Base-by-base conservation (phyloP, 1,140 invertebrate genomes). In the Armadillidium nasatum region DNA sequence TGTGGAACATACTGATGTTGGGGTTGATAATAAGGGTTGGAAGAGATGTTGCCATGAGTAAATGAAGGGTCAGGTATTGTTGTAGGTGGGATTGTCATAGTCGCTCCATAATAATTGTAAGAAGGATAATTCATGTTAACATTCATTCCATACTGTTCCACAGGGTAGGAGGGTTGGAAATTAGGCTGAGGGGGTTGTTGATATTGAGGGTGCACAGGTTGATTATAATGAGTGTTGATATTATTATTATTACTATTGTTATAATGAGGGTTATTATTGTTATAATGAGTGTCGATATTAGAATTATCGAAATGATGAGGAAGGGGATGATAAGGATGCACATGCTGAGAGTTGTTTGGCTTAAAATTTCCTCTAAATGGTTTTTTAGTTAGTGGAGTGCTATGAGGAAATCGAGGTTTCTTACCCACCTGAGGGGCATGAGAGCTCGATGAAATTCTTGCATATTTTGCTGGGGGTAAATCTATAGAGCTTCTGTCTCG, bases 351-450 rank as follows among this genome's bases (percentile, higher is more conserved):
- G 50, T 1, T 2, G 11, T 13, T 60, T 60, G 1, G 50, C 50
- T 60, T 60, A 13, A 60, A 19, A 15, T 60, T 60, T 13, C 50
- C 50, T 60, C 19, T 13, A 60, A 60, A 60, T 15, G 50, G 19
- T 60, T 60, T 60, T 60, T 60, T 60, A 19, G 50, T 60, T 60
- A 60, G 50, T 19, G 50, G 50, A 19, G 50, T 33, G 33, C 33
- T 60, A 60, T 60, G 50, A 60, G 50, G 50, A 60, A 60, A 19
- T 15, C 11, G 50, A 60, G 50, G 50, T 13, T 60, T 60, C 50
- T 60, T 72, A 78, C 79, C 76, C 77, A 80, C 79, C 79, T 80
- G 79, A 71, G 81, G 79, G 74, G 79, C 70, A 66, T 71, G 44
- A 43, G 76, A 71, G 72, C 54, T 72, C 60, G 77, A 70, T 60